Evolutionary conservation across 2,888 invertebrate species (phyloP).

Genomic region (Lepas anatifera): DNA sequence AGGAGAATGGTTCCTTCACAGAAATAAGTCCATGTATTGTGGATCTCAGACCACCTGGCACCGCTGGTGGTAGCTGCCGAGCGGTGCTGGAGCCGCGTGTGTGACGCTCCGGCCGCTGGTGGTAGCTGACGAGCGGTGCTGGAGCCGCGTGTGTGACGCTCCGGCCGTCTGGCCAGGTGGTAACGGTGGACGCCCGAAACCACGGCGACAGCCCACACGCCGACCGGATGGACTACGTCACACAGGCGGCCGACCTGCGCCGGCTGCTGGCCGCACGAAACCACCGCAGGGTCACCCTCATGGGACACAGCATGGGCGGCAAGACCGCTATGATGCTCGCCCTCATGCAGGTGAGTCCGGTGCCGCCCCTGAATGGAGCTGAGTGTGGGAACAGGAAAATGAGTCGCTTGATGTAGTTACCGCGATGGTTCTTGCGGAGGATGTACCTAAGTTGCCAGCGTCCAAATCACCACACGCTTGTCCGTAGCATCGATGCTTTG

Average conservation of each 20-base stretch:
- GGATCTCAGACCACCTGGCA: too few species aligned
- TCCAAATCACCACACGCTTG: too few species aligned
- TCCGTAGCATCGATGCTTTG: too few species aligned
- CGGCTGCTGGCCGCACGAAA: background rate
- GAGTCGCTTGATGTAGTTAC: too few species aligned
- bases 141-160: too few species aligned
- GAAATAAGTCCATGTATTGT: background rate
- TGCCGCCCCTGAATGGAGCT: too few species aligned
- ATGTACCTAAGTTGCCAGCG: too few species aligned
- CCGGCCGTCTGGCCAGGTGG: constrained; percentile 36
- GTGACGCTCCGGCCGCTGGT: too few species aligned
- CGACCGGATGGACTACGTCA: constrained; percentile 53
- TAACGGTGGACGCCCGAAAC: constrained; percentile 79
- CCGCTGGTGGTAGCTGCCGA: too few species aligned
- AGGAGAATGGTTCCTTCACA: background rate
- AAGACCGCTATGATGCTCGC: constrained; percentile 75
- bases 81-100: too few species aligned
- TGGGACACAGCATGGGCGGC: constrained; percentile 97
- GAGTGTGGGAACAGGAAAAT: too few species aligned
- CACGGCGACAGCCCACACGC: constrained; percentile 88
- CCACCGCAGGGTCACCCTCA: constrained; percentile 44
- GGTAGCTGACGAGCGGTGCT: background rate
- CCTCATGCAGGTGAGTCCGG: constrained; percentile 35
- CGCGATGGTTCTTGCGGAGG: too few species aligned
- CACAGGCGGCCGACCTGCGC: constrained; percentile 60